These are phyloP conservation scores for Penaeus chinensis DNA, from an alignment of 1,140 invertebrate species.

Conservation along the genomic window DNA sequence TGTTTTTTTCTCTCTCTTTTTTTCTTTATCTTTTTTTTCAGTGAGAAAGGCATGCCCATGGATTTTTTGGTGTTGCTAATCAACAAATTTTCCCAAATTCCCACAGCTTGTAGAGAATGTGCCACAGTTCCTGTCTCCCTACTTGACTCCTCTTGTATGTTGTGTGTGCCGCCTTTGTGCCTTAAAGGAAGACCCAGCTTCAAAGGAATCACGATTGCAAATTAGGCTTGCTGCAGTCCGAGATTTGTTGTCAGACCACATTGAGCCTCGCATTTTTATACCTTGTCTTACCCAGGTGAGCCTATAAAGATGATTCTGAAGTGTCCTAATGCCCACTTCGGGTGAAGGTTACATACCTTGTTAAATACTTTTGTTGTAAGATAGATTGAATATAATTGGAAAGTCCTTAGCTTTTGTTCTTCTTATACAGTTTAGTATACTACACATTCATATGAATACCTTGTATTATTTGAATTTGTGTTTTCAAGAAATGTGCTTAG, in stretches of 20 bases:
- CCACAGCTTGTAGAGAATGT: constrained; percentile 36
- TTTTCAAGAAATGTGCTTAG: too few relatives aligned
- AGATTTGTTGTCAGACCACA: constrained; percentile 5
- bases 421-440: too few relatives aligned
- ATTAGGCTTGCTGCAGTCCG: neutral
- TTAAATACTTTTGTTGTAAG: too few relatives aligned
- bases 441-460: too few relatives aligned
- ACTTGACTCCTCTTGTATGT: constrained; percentile 15
- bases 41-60: too few relatives aligned
- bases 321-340: too few relatives aligned
- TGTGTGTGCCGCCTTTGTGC: constrained; percentile 18
- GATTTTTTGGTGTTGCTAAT: too few relatives aligned
- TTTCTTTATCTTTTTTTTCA: neutral
- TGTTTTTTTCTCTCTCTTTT: neutral
- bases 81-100: neutral
- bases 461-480: too few relatives aligned
- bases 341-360: too few relatives aligned
- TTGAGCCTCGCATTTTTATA: constrained; percentile 34
- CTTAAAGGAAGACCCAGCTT: neutral
- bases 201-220: constrained; percentile 1
- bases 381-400: too few relatives aligned
- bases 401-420: too few relatives aligned
- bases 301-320: neutral
- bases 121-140: constrained; percentile 35
- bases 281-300: constrained; percentile 30